phyloP scores from a whole-genome alignment of 2,797 vertebrate genomes.

The Tokudaia tokunoshimensis region DNA sequence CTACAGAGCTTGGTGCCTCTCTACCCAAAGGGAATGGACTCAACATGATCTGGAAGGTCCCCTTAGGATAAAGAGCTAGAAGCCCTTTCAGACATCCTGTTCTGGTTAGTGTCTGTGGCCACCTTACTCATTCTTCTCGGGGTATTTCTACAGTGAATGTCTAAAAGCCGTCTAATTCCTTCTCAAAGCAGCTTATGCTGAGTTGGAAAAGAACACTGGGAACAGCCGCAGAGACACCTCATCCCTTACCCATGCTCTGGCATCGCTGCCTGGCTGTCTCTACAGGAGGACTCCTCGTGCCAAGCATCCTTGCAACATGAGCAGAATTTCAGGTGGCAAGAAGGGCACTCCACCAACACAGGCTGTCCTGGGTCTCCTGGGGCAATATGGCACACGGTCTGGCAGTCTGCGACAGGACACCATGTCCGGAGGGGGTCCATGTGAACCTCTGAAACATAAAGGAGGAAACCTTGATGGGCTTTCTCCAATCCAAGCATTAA shows the following conservation, averaged over 20 bases:
- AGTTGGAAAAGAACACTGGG: not conserved
- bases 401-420: slow-evolving; percentile 95
- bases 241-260: slow-evolving; percentile 92
- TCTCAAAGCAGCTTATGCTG: not conserved
- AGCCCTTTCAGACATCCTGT: slow-evolving; percentile 3
- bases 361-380: slow-evolving; percentile 86
- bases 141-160: not conserved
- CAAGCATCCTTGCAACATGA: slow-evolving; percentile 93
- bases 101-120: not conserved
- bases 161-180: not conserved
- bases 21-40: slow-evolving; percentile 10
- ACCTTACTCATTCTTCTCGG: not conserved
- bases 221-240: not conserved
- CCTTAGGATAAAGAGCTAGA: not conserved
- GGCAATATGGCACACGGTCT: slow-evolving; percentile 92
- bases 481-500: not conserved
- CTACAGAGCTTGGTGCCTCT: not conserved
- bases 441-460: slow-evolving; percentile 92
- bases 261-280: slow-evolving; percentile 88
- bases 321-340: slow-evolving; percentile 93
- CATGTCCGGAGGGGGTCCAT: slow-evolving; percentile 95
- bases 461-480: slow-evolving; percentile 44
- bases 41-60: not conserved
- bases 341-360: slow-evolving; percentile 90
- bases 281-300: slow-evolving; percentile 90